A percentile compares a stretch with the other conserved stretches of the same genome.
phyloP scores from a whole-genome alignment of 1,140 invertebrate genomes.

The Pomacea maculata region DNA sequence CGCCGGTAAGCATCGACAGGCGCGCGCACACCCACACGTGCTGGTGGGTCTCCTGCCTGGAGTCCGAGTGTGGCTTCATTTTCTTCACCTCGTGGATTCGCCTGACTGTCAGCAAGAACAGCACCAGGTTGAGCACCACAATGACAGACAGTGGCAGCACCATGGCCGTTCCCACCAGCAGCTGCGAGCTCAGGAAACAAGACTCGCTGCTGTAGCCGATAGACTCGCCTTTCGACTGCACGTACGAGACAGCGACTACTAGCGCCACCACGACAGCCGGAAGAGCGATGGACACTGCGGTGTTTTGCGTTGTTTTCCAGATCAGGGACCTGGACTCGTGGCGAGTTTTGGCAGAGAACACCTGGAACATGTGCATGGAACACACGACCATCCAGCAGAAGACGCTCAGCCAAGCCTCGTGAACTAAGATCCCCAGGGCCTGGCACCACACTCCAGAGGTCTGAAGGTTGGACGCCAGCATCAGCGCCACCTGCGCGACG shows the following conservation, averaged over 20 bases:
- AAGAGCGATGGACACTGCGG: too few relatives aligned
- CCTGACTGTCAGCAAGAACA: slow-evolving; percentile 27
- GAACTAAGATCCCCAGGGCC: too few relatives aligned
- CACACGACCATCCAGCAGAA: too few relatives aligned
- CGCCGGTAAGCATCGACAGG: slow-evolving; percentile 65
- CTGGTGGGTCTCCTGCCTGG: neutral
- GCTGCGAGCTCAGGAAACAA: slow-evolving; percentile 27
- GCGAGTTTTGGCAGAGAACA: too few relatives aligned
- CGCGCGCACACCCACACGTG: slow-evolving; percentile 29
- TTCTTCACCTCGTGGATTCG: slow-evolving; percentile 13
- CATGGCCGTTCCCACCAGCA: slow-evolving; percentile 23
- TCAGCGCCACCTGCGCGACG: too few relatives aligned
- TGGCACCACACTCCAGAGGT: neutral
- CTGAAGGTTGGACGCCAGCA: too few relatives aligned
- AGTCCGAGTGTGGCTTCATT: neutral
- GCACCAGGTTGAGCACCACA: slow-evolving; percentile 27
- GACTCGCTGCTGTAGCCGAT: slow-evolving; percentile 24
- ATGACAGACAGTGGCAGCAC: slow-evolving; percentile 18
- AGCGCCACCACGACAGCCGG: too few relatives aligned
- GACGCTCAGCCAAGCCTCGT: too few relatives aligned
- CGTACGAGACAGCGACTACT: too few relatives aligned
- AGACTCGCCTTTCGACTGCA: too few relatives aligned
- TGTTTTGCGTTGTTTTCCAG: too few relatives aligned
- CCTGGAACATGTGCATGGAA: too few relatives aligned
- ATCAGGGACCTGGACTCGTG: neutral